Percentiles rank a stretch among this genome's conserved stretches.
These are phyloP conservation scores for Anoura caudifer DNA, from an alignment of 2,113 vertebrate species.

Conservation along the genomic window DNA sequence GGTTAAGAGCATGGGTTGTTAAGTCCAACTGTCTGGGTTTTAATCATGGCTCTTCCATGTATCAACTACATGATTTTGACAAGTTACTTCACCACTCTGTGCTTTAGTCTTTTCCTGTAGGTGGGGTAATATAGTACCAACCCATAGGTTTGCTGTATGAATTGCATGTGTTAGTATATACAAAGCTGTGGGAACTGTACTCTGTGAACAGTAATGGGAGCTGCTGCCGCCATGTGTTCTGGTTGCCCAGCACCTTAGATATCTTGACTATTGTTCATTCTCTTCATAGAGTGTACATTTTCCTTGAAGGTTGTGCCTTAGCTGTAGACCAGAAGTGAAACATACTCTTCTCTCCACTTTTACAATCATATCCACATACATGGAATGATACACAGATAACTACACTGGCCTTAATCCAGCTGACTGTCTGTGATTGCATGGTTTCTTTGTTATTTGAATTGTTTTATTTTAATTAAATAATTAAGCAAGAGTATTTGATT, in stretches of 20 bases:
- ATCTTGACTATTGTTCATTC: neutral
- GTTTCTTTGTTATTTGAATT: neutral
- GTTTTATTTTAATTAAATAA: neutral
- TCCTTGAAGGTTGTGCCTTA: neutral
- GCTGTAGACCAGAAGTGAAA: neutral
- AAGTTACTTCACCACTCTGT: neutral
- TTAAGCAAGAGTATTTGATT: neutral
- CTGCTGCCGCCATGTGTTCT: neutral
- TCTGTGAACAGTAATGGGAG: neutral
- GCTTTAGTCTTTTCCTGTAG: neutral
- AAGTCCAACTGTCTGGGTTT: neutral
- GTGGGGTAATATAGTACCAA: neutral
- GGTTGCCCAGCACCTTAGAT: neutral
- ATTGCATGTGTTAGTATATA: neutral
- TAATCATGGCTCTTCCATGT: neutral
- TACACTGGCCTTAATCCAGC: neutral
- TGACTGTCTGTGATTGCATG: neutral
- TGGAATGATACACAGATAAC: neutral
- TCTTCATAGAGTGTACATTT: neutral
- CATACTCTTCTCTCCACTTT: neutral
- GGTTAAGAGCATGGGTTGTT: neutral
- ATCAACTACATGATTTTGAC: neutral
- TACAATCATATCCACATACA: neutral
- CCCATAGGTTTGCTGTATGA: neutral
- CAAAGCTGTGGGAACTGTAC: neutral